Conservation (phyloP, 1,140 invertebrate genomes). For the Sarcophaga peregrina region DNA sequence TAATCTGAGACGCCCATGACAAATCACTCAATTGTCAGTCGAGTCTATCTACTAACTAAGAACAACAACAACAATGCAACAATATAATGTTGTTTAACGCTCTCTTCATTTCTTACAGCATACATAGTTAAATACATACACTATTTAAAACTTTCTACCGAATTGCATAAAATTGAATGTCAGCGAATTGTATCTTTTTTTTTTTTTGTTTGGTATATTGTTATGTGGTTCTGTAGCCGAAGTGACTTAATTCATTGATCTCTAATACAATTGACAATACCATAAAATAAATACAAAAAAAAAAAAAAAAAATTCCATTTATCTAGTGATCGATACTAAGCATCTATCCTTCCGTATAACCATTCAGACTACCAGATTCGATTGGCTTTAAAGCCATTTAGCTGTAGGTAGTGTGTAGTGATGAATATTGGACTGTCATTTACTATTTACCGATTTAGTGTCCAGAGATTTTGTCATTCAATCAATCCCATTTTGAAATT, state of each 20-base stretch:
- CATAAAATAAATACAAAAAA: conserved; percentile 10
- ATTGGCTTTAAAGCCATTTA: not conserved
- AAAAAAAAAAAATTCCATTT: not conserved
- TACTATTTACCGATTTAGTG: conserved; percentile 37
- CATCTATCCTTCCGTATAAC: not conserved
- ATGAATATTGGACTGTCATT: conserved; percentile 44
- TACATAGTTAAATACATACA: too few species aligned
- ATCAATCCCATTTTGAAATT: conserved; percentile 47
- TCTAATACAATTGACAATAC: conserved; percentile 27
- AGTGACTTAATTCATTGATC: conserved; percentile 37
- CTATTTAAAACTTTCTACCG: not conserved
- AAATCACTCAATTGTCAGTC: conserved; percentile 46
- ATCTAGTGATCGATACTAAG: not conserved
- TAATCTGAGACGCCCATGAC: conserved; percentile 44
- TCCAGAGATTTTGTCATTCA: conserved; percentile 47
- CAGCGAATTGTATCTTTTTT: too few species aligned
- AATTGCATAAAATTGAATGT: not conserved
- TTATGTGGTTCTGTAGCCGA: not conserved
- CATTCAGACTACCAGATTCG: not conserved
- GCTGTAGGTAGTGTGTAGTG: not conserved
- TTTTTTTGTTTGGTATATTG: too few species aligned
- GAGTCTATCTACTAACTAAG: too few species aligned
- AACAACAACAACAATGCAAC: not conserved
- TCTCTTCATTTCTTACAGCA: not conserved
- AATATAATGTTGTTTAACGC: not conserved